These are phyloP conservation scores for Trialeurodes vaporariorum DNA, from an alignment of 1,140 invertebrate genomes.

Conservation along the genomic window DNA sequence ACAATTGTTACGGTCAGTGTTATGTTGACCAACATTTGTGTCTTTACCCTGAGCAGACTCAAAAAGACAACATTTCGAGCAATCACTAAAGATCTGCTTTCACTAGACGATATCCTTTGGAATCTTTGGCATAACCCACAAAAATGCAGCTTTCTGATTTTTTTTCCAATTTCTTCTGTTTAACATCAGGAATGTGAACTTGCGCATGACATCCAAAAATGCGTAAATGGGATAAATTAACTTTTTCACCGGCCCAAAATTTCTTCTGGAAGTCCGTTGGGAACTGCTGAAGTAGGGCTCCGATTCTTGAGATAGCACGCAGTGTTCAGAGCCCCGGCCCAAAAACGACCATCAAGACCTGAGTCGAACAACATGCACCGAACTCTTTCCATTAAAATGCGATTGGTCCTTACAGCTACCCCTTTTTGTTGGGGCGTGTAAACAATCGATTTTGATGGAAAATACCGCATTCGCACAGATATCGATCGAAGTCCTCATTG, in stretches of 20 bases:
- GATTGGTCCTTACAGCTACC: slow-evolving; percentile 33
- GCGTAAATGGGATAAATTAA: not conserved
- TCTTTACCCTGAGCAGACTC: no score
- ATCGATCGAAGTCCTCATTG: slow-evolving; percentile 24
- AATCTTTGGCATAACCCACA: not conserved
- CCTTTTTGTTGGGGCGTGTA: slow-evolving; percentile 35
- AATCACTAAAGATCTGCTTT: no score
- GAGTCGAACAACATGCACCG: not conserved
- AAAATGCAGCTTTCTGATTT: not conserved
- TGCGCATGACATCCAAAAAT: not conserved
- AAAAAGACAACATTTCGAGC: no score
- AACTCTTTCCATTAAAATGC: slow-evolving; percentile 30
- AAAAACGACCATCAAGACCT: not conserved
- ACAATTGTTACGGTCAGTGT: no score
- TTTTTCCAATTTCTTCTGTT: not conserved
- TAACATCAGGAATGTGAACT: not conserved
- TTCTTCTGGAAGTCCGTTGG: not conserved
- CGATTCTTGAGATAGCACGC: not conserved
- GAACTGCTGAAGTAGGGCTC: not conserved
- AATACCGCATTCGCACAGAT: slow-evolving; percentile 16
- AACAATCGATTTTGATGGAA: not conserved
- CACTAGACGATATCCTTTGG: not conserved
- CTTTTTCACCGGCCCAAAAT: not conserved
- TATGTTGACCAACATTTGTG: no score
- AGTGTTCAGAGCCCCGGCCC: not conserved